Evolutionary conservation across 1,140 invertebrate species (phyloP), one percentile per base, ranked within the genome.

Genomic region (Tetragonula clypearis): DNA sequence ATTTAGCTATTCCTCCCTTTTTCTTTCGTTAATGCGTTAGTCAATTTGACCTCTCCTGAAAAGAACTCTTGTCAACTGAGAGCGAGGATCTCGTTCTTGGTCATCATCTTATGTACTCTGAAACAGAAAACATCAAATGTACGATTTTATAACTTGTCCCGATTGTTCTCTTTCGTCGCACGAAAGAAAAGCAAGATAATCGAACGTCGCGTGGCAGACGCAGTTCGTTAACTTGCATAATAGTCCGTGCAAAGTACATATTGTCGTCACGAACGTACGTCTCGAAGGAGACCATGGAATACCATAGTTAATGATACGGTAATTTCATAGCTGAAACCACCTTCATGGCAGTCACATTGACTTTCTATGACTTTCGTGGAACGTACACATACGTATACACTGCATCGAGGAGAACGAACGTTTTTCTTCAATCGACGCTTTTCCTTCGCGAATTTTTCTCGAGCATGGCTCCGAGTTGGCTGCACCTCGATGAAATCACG

Each of bases 91-190:
- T 78, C 35, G 76, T 72, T 55, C 66, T 17, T 76, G 55, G 66
- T 55, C 79, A 84, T 49, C 87, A 91, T 92, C 62, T 76, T 86
- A 56, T n/a, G 65, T 76, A 78, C 11, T 77, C 90, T 92, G 69
- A 58, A 91, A 88, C 82, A 76, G 12, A 15, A 41, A 2, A 35
- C 23, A 6, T 62, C 17, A 0, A 11, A 58, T 21, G 41, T 49
- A 12, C 0, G 14, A 14, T 26, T 30, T 35, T 17, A 30, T 21
- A 56, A 68, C 35, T 9, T 8, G 0, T 30, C 15, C 53, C 15
- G 8, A 9, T 12, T 65, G 68, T 21, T n/a, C 2, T n/a, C 35
- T 23, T 30, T 19, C 6, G 12, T n/a, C 19, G 71, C 21, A 56
- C 74, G 60, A 41, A 41, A 23, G 19, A 4, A 19, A 21, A 17